A percentile compares a stretch with the other conserved stretches of the same genome.
Conservation (phyloP, 2,888 invertebrate genomes). For the Drosophila leonis region DNA sequence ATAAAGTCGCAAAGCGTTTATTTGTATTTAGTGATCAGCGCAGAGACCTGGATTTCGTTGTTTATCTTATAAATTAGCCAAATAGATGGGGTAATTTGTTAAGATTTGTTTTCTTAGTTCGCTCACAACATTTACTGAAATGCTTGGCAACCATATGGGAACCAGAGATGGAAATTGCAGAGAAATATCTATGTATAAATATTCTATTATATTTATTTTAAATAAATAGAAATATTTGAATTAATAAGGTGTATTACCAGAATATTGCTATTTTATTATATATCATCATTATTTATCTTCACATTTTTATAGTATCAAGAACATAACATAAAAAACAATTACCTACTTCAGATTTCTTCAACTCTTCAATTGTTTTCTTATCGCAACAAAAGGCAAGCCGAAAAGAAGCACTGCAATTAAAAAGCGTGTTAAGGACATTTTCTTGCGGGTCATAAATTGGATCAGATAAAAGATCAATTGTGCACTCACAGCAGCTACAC, state of each 20-base stretch:
- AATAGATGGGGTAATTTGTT: conserved; percentile 48
- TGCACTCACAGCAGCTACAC: conserved; percentile 35
- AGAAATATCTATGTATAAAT: not conserved
- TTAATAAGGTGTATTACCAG: too few relatives aligned
- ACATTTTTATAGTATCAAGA: not conserved
- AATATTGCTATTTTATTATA: too few relatives aligned
- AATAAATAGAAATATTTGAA: not conserved
- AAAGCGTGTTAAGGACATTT: conserved; percentile 73
- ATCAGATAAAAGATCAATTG: conserved; percentile 55
- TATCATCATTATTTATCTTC: not conserved
- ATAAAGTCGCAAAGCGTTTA: conserved; percentile 60
- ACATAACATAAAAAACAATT: not conserved
- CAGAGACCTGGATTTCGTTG: conserved; percentile 31
- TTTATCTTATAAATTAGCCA: conserved; percentile 54
- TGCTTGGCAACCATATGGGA: conserved; percentile 34
- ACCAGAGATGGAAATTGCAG: conserved; percentile 6
- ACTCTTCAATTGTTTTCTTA: conserved; percentile 8
- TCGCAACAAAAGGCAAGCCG: not conserved
- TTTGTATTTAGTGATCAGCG: conserved; percentile 29
- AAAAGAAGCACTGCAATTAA: conserved; percentile 34
- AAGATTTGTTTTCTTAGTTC: conserved; percentile 22
- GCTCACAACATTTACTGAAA: conserved; percentile 5
- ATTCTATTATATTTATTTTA: not conserved
- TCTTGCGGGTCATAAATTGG: conserved; percentile 45
- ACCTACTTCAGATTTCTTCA: not conserved